Base-by-base conservation (phyloP, 2,797 vertebrate genomes). In the Acrocephalus scirpaceus region DNA sequence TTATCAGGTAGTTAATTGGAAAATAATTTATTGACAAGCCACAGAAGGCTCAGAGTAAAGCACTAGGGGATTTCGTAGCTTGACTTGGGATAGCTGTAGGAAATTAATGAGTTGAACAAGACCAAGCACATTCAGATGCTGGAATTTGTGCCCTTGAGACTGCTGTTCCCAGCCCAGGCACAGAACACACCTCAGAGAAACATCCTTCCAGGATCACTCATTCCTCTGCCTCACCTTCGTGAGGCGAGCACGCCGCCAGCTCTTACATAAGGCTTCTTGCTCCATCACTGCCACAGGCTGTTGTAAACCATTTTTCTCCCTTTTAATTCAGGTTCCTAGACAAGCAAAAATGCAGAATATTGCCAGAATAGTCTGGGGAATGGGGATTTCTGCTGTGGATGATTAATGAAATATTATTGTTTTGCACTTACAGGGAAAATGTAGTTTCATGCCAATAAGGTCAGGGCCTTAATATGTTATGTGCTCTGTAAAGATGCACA, bases 121-220 rank as follows among this genome's bases (percentile, higher is more conserved):
- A 96, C 95, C 93, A 96, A 96, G 94, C 95, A 96, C 93, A 97
- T 97, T 95, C 93, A 96, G 79, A 48, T 12, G 6, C 62, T 96
- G 95, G 95, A 96, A 97, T 97, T 95, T 92, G 95, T 95, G 96
- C 96, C 96, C 95, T 96, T 97, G 95, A 96, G 94, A 95, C 89
- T 92, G 95, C 90, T 95, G 95, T 95, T 97, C 96, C 95, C 94
- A 94, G 93, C 62, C 88, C 92, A 86, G 54, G 93, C 86, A 90
- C 85, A 88, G 95, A 97, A 95, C 95, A 97, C 95, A 94, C 96
- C 93, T 96, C 95, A 95, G 95, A 97, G 96, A 97, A 97, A 97
- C 92, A 96, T 96, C 95, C 93, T 87, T 78, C 81, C 95, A 96
- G 93, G 75, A 93, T 95, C 92, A 78, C 86, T 95, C 95, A 83